Evolutionary conservation across 2,888 invertebrate genomes (phyloP), one percentile per base, ranked within the genome.

Genomic region (Rhyacophila evoluta): DNA sequence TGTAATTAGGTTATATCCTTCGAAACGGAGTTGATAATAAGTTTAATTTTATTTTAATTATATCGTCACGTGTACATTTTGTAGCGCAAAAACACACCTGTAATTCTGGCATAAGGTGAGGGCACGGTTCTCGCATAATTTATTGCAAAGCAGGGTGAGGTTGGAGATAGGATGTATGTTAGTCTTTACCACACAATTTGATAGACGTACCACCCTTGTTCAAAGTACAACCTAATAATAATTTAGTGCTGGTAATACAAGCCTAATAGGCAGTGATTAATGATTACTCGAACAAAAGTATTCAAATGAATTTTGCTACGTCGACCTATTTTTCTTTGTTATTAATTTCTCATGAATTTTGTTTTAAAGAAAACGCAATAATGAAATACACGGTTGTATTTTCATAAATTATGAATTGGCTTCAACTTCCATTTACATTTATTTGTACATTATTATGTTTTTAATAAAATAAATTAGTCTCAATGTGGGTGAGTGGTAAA

Each of bases 41-140:
- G 55, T 55, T 55, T 55, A 55, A 10, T 55, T 55, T 25, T 2
- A 19, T 10, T 55, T 55, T 55, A 55, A 55, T 55, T 55, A 55
- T 55, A 55, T 55, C 19, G 55, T 55, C 55, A 55, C 19, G 19
- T 19, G 55, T 25, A 10, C 10, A 55, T 8, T 8, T 55, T 12
- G n/a, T 6, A 55, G 8, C 55, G 55, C 55, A 10, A 55, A 55
- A 55, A 55, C 55, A 19, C 55, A 55, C 55, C 55, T 55, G 55
- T 55, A 55, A 55, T 55, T 55, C 55, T 55, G 25, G 55, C 55
- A 55, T 55, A 55, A 55, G 55, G 55, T 55, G 55, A 55, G 55
- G 55, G 15, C 55, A 55, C 55, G 19, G 19, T 19, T 55, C 15
- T 15, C 19, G 55, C 55, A 55, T 55, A 19, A 55, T 55, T 55